Evolutionary conservation across 2,888 invertebrate species (phyloP).

Genomic region (Zaprionus lineosus): DNA sequence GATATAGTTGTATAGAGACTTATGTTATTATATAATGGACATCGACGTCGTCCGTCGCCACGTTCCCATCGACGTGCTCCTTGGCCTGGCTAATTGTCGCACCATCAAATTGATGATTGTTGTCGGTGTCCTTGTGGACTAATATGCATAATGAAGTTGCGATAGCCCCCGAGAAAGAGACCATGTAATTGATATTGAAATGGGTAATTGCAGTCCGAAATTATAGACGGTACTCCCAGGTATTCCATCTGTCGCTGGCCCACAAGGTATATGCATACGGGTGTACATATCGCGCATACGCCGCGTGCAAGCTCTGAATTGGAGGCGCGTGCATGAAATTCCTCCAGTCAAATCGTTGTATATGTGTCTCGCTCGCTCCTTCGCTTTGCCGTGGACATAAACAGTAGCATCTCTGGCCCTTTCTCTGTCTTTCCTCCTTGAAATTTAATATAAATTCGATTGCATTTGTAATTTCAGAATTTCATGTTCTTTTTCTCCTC

Average conservation of each 20-base stretch:
- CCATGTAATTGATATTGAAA: constrained; percentile 63
- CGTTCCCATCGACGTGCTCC: constrained; percentile 9
- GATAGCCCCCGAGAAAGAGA: no score
- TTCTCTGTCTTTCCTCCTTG: neutral
- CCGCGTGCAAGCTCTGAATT: constrained; percentile 50
- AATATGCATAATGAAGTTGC: constrained; percentile 7
- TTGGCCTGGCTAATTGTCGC: constrained; percentile 45
- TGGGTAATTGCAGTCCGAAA: constrained; percentile 46
- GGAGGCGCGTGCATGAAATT: constrained; percentile 61
- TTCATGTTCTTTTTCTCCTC: no score
- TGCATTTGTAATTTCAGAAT: constrained; percentile 48
- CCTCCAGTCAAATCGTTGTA: constrained; percentile 34
- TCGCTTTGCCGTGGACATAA: no score
- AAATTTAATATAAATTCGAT: constrained; percentile 46
- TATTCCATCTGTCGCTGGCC: no score
- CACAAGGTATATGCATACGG: neutral
- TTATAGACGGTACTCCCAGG: constrained; percentile 10
- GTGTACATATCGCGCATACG: constrained; percentile 66
- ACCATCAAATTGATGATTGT: constrained; percentile 44
- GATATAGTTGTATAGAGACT: constrained; percentile 4
- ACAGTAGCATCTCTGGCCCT: no score
- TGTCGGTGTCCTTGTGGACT: constrained; percentile 45
- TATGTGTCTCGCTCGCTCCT: constrained; percentile 1
- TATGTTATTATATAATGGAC: constrained; percentile 33
- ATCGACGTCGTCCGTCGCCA: no score